Evolutionary conservation across 1,140 invertebrate species (phyloP), one percentile per base, ranked within the genome.

Genomic region (Heliconius congener): DNA sequence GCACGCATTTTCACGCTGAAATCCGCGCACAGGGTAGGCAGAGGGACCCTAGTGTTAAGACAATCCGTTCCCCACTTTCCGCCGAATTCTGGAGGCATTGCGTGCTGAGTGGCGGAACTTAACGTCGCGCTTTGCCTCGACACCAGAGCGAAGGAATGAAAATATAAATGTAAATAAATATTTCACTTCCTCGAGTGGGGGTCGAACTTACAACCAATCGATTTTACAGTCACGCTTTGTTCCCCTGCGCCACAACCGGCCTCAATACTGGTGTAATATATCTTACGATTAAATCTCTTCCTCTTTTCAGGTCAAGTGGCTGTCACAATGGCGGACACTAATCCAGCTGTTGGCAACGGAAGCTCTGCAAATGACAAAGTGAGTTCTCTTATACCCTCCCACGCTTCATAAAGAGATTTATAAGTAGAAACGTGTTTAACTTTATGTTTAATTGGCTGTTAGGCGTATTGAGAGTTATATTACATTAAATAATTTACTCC

Each of bases 341-440:
- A 66, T 66, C 60, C 60, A 30, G 1, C 27, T 66, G 27, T 66
- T 66, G 60, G 60, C 60, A 66, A 66, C 60, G 60, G 60, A 30
- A 66, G 60, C 60, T 66, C 60, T 66, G 60, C 13, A 66, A 27
- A 66, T 66, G 60, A 66, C 60, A 66, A 66, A 66, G 60, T 66
- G 60, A 66, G 60, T 66, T 66, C 60, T 66, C 13, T 66, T 66
- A 9, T 27, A 30, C 16, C 23, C 27, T 66, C 23, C 60, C n/a
- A 57, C 60, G 23, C 60, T 30, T 66, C 11, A 30, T 27, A 30
- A 13, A 11, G 3, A 30, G 60, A 3, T 66, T 30, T 27, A 27
- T 13, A 13, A 66, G 23, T 66, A 27, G 23, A 66, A 66, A 66
- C 23, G 1, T 66, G 13, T 66, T 3, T 30, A 16, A 30, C 27